Evolutionary conservation across 2,797 vertebrate species (phyloP).

Genomic region (Pyrrhura leucotis): DNA sequence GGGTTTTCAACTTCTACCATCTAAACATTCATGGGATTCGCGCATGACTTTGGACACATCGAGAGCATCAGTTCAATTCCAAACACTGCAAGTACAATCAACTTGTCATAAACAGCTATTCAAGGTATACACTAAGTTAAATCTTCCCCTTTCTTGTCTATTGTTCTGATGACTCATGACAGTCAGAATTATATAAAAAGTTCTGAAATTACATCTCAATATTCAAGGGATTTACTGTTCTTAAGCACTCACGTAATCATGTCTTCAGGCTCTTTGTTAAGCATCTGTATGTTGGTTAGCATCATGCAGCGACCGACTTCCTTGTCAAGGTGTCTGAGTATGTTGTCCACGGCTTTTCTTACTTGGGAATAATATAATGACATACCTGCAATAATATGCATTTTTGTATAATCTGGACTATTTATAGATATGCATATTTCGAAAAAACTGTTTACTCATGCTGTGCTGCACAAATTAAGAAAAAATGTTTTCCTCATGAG

Average conservation of each 20-base stretch:
- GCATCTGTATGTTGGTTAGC: conserved; percentile 96
- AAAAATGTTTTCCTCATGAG: neutral
- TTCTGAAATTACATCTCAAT: neutral
- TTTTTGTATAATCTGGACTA: neutral
- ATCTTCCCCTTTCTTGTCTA: neutral
- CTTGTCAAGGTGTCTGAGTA: conserved; percentile 96
- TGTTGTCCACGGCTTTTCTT: conserved; percentile 95
- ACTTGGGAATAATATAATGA: conserved; percentile 98
- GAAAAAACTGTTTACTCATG: neutral
- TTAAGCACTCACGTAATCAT: conserved; percentile 94
- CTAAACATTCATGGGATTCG: neutral
- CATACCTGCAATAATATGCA: conserved; percentile 84
- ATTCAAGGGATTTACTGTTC: neutral
- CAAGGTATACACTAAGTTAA: neutral
- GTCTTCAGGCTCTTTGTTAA: conserved; percentile 99
- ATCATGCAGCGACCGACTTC: conserved; percentile 99
- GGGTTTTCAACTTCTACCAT: neutral
- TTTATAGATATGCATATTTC: neutral
- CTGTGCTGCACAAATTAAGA: neutral
- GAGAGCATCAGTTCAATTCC: neutral
- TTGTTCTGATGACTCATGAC: neutral
- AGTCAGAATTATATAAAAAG: neutral
- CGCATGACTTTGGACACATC: neutral
- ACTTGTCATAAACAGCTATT: neutral
- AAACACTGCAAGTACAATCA: neutral